These are phyloP conservation scores for Trypoxylon attenuatum DNA, from an alignment of 2,888 invertebrate species.

Conservation along the genomic window DNA sequence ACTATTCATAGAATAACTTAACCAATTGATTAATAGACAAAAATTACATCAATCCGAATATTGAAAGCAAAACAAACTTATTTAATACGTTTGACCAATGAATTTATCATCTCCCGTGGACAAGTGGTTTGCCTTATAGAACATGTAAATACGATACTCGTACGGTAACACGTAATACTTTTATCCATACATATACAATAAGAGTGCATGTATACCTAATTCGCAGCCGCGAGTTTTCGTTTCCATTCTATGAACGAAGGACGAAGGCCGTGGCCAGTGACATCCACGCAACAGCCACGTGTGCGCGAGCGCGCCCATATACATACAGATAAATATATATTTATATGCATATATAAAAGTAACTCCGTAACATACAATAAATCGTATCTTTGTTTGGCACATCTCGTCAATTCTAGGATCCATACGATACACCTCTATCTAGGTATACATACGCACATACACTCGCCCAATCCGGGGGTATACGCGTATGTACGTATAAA, in stretches of 20 bases:
- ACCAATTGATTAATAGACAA: no score
- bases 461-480: conserved; percentile 22
- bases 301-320: conserved; percentile 16
- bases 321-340: conserved; percentile 33
- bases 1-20: no score
- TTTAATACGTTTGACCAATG: no score
- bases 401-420: conserved; percentile 55
- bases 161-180: conserved; percentile 26
- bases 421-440: conserved; percentile 32
- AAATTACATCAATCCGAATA: no score
- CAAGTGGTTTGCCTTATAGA: no score
- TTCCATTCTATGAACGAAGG: conserved; percentile 14
- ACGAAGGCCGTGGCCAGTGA: neutral
- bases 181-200: conserved; percentile 21
- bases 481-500: conserved; percentile 23
- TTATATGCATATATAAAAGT: conserved; percentile 60
- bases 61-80: no score
- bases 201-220: conserved; percentile 29
- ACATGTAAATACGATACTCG: conserved; percentile 18
- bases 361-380: conserved; percentile 59
- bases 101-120: no score
- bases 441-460: conserved; percentile 31
- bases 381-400: conserved; percentile 65
- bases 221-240: conserved; percentile 5
- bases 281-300: conserved; percentile 11